Percentiles rank a stretch among this genome's conserved stretches.
These are phyloP conservation scores for Drosophila siamana DNA, from an alignment of 2,888 invertebrate genomes.

Conservation along the genomic window DNA sequence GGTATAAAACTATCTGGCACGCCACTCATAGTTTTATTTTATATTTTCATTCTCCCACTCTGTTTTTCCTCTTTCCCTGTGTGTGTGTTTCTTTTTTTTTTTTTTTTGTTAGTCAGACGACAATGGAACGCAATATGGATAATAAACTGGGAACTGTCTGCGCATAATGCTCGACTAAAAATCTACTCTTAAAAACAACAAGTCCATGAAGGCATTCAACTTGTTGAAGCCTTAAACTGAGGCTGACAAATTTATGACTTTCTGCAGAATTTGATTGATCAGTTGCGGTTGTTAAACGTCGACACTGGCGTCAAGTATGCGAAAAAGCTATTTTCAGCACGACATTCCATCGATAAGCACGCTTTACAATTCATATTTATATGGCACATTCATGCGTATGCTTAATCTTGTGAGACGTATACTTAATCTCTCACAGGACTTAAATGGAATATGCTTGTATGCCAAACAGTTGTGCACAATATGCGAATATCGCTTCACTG, in stretches of 20 bases:
- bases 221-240: constrained; percentile 24
- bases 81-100: background rate
- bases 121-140: constrained; percentile 33
- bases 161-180: constrained; percentile 21
- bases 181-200: constrained; percentile 1
- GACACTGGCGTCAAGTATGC: constrained; percentile 9
- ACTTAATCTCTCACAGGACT: constrained; percentile 3
- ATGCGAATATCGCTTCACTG: background rate
- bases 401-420: constrained; percentile 3
- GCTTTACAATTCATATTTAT: background rate
- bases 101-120: too few species aligned
- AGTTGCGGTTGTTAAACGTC: constrained; percentile 23
- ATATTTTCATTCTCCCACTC: constrained; percentile 11
- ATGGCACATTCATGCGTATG: background rate
- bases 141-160: constrained; percentile 30
- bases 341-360: constrained; percentile 2
- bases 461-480: background rate
- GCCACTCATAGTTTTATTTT: constrained; percentile 30
- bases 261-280: constrained; percentile 64
- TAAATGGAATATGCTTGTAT: constrained; percentile 33
- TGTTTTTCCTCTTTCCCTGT: constrained; percentile 6
- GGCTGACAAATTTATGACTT: constrained; percentile 41
- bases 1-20: constrained; percentile 32
- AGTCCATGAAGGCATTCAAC: constrained; percentile 31
- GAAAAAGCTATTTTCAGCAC: constrained; percentile 10